Evolutionary conservation across 1,140 invertebrate species (phyloP), one percentile per base, ranked within the genome.

Genomic region (Ooceraea biroi): DNA sequence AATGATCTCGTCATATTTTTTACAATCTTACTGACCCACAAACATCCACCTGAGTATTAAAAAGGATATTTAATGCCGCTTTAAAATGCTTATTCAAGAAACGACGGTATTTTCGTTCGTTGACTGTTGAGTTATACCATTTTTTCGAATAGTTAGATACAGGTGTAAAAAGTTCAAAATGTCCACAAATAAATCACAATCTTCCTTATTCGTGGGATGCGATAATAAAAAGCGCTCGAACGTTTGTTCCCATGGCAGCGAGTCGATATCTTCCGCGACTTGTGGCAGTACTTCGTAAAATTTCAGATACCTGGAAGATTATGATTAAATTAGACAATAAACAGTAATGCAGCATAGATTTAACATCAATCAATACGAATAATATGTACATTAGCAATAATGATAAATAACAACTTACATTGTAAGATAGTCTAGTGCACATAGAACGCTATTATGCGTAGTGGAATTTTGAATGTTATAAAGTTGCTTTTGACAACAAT

Each of bases 391-490:
- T 44, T 55, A 66, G 11, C 4, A 12, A 25, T 22, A 80, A 22
- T 50, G 36, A 57, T 55, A n/a, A 82, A 58, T n/a, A n/a, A 66
- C 55, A 65, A 92, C 88, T 91, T 94, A 96, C 96, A 95, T 95
- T 71, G 94, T 95, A 14, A 96, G 88, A 55, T 94, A 93, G 87
- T 94, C 92, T 1, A 96, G 82, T 4, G 95, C 94, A 55, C 95
- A 93, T 19, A 89, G 91, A 25, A 96, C 96, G 82, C 94, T 93
- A 41, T 91, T 90, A 83, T 96, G 96, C 0, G 95, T 94, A 0
- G 95, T 96, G 12, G 95, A 96, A 92, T 96, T 96, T 88, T 96
- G 95, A 50, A 96, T 93, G n/a, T 93, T 93, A 17, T 95, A 92
- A 12, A 96, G 86, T 68, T 94, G 94, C 76, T 94, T 94, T 52